Conservation (phyloP, 1,140 invertebrate species). For the Aphaenogaster ashmeadi region DNA sequence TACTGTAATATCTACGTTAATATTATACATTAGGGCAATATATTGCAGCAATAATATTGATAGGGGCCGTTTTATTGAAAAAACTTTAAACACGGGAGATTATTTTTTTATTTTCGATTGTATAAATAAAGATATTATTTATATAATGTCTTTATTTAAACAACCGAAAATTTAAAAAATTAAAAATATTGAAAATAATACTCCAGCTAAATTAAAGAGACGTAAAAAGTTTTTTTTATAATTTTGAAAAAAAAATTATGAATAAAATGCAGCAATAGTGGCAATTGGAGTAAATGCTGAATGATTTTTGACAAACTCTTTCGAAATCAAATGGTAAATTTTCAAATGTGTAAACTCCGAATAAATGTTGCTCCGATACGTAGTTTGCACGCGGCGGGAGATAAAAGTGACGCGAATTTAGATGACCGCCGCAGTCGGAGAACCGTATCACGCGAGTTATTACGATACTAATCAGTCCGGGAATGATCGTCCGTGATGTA, state of each 20-base stretch:
- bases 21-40: not conserved
- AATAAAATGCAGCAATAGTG: not conserved
- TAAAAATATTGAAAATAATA: constrained; percentile 6
- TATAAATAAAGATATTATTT: not conserved
- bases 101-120: too few relatives aligned
- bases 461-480: constrained; percentile 49
- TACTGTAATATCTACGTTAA: not conserved
- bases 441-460: constrained; percentile 47
- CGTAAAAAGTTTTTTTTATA: not conserved
- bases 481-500: constrained; percentile 47
- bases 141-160: constrained; percentile 1
- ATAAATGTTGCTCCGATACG: not conserved
- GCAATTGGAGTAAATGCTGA: not conserved
- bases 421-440: not conserved
- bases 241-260: not conserved
- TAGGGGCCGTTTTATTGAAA: not conserved
- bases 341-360: not conserved
- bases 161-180: not conserved
- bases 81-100: not conserved
- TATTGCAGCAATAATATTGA: not conserved
- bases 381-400: not conserved
- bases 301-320: not conserved
- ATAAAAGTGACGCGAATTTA: constrained; percentile 12
- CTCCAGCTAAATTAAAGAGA: not conserved
- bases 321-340: not conserved